Evolutionary conservation across 2,888 invertebrate species (phyloP).

Genomic region (Acanthoscelides obtectus): DNA sequence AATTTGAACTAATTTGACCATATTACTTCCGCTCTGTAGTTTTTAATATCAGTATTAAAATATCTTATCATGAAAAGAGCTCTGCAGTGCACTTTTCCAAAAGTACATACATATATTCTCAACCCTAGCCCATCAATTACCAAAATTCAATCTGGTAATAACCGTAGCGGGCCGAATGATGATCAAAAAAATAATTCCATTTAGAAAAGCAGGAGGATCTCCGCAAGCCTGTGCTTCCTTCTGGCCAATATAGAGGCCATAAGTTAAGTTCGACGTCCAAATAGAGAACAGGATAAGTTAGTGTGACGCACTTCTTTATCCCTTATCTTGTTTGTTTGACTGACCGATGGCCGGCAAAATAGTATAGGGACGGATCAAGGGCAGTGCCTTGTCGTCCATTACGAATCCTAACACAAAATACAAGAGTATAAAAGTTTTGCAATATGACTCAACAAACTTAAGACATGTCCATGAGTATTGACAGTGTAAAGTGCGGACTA

Average conservation of each 20-base stretch:
- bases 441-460: no score
- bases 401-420: no score
- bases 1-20: no score
- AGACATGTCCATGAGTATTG: no score
- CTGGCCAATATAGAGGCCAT: constrained; percentile 16
- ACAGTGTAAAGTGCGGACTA: no score
- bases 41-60: no score
- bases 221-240: background rate
- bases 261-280: constrained; percentile 27
- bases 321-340: constrained; percentile 31
- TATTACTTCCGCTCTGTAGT: no score
- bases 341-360: constrained; percentile 4
- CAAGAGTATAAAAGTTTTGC: no score
- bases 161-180: background rate
- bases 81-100: background rate
- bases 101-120: background rate
- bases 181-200: background rate
- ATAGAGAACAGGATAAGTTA: constrained; percentile 25
- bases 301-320: constrained; percentile 24
- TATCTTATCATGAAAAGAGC: no score
- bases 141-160: background rate
- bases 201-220: background rate
- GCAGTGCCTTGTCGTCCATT: no score
- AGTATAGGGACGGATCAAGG: background rate
- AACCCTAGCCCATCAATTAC: background rate